Evolutionary conservation across 2,113 vertebrate genomes (phyloP), one percentile per base, ranked within the genome.

Genomic region (Aramus guarauna): DNA sequence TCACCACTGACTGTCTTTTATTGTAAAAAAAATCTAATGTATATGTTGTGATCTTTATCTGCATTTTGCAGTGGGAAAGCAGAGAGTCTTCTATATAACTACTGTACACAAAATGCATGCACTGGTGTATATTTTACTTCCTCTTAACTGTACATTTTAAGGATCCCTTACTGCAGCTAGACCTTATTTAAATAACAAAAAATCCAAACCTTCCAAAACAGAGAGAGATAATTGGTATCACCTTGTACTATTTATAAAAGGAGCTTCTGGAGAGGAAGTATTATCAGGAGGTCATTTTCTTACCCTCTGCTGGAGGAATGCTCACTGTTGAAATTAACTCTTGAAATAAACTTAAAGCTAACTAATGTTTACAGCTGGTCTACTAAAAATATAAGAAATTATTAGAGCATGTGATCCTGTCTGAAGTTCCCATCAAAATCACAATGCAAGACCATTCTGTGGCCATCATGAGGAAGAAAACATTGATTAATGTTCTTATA

Each of bases 401-500:
- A 73, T 47, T 5, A 12, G 55, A 94, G 79, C 34, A 59, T n/a
- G 47, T 90, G 56, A 81, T 77, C 64, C 59, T 56, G 63, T 69
- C 68, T 79, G 76, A 62, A 92, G 47, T 62, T 96, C 34, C 76
- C 55, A 71, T 95, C 86, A 96, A 92, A 91, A 96, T 74, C 79
- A 94, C 88, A 93, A 67, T 78, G 67, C 92, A 96, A 96, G 91
- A 88, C 62, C 94, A 36, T 62, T 94, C 87, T 94, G 71, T 5
- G 0, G 41, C 64, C 85, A 77, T 84, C 76, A 58, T 17, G 53
- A 92, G 69, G 67, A 56, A 84, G 90, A 71, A 88, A 88, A 63
- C 81, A 88, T 64, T 95, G 96, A 98, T 97, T 93, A 96, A 97
- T 90, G 69, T 81, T 92, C 92, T 77, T 85, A 37, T 86, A 85